A percentile compares a stretch with the other conserved stretches of the same genome.
Conservation (phyloP, 1,140 invertebrate species). For the Probaryconus sp. region DNA sequence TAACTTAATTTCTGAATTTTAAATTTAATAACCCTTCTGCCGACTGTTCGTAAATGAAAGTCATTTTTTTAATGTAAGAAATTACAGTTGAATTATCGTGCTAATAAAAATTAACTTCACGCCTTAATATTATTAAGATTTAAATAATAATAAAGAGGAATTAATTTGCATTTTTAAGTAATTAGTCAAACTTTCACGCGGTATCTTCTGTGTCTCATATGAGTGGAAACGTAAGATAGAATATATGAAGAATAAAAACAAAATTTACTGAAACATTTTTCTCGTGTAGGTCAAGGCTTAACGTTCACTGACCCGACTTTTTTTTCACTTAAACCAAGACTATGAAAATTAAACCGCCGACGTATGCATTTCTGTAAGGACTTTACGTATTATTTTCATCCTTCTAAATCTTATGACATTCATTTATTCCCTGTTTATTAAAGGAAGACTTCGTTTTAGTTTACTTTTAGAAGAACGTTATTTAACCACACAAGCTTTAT, state of each 20-base stretch:
- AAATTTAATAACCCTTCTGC: too few species aligned
- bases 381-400: slow-evolving; percentile 25
- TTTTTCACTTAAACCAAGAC: slow-evolving; percentile 46
- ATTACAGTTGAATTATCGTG: slow-evolving; percentile 30
- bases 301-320: slow-evolving; percentile 34
- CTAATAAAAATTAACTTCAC: slow-evolving; percentile 27
- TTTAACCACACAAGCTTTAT: too few species aligned
- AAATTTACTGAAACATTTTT: slow-evolving; percentile 51
- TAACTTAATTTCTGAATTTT: slow-evolving; percentile 13
- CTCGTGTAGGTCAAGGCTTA: slow-evolving; percentile 57
- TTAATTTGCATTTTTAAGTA: slow-evolving; percentile 47
- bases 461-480: too few species aligned
- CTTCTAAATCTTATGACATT: slow-evolving; percentile 3
- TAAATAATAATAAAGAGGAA: slow-evolving; percentile 37
- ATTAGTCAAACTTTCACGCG: slow-evolving; percentile 35
- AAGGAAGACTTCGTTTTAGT: too few species aligned
- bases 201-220: slow-evolving; percentile 11
- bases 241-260: slow-evolving; percentile 39
- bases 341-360: slow-evolving; percentile 44
- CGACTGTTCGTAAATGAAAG: too few species aligned
- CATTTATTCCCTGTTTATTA: too few species aligned
- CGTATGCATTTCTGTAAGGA: slow-evolving; percentile 22
- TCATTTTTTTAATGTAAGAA: slow-evolving; percentile 34
- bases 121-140: slow-evolving; percentile 26
- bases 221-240: slow-evolving; percentile 44